Conservation (phyloP, 23 tunicate genomes). For the Halocynthia aurantium region DNA sequence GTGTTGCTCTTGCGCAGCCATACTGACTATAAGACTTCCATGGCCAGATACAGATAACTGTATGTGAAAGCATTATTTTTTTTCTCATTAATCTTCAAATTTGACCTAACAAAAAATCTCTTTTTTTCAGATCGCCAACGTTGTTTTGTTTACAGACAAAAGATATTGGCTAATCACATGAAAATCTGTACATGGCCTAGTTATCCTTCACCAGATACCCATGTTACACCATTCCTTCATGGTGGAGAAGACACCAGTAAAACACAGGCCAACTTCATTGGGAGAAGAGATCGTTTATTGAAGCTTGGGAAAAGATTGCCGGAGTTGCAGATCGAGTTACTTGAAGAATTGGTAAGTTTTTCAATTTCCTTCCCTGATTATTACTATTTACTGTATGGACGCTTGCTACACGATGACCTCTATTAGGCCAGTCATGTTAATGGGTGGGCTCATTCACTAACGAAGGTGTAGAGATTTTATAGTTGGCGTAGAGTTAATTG, state of each 20-base stretch:
- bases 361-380: not conserved
- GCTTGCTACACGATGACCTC: not conserved
- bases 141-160: slow-evolving; percentile 31
- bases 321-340: slow-evolving; percentile 1
- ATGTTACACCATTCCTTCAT: slow-evolving; percentile 35
- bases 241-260: slow-evolving; percentile 11
- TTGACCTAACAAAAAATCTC: not conserved
- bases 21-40: slow-evolving; percentile 46
- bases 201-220: slow-evolving; percentile 27
- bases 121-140: slow-evolving; percentile 24
- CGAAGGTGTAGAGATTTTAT: too few species aligned
- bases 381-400: not conserved
- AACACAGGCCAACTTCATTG: slow-evolving; percentile 10
- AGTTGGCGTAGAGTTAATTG: too few species aligned
- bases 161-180: slow-evolving; percentile 43
- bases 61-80: not conserved
- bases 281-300: slow-evolving; percentile 17
- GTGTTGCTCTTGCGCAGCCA: slow-evolving; percentile 58
- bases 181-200: slow-evolving; percentile 76
- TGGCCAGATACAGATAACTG: slow-evolving; percentile 58
- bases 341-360: slow-evolving; percentile 14
- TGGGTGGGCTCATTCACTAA: not conserved
- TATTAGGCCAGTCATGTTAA: too few species aligned
- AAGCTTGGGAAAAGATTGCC: slow-evolving; percentile 32
- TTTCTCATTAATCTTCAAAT: too few species aligned